Percentiles rank a stretch among this genome's conserved stretches.
Evolutionary conservation across 2,888 invertebrate species (phyloP).

Genomic region (Nomada fabriciana): DNA sequence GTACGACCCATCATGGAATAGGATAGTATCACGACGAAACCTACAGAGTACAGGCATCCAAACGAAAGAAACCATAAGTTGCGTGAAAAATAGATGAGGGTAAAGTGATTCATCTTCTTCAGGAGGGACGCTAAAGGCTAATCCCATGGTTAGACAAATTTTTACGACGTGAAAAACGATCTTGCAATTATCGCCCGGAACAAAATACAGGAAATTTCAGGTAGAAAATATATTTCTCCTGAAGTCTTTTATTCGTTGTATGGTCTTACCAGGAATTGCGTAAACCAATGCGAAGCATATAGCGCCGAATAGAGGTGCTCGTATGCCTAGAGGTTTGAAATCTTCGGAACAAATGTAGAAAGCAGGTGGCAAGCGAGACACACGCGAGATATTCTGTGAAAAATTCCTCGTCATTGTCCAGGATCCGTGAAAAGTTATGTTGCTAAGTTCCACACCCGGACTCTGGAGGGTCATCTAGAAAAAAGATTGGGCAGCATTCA

Average conservation of each 20-base stretch:
- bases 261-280: slow-evolving; percentile 88
- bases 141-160: neutral
- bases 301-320: slow-evolving; percentile 87
- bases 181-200: neutral
- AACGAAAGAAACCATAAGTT: neutral
- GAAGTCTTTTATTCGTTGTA: too few species aligned
- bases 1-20: slow-evolving; percentile 90
- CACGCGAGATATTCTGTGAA: slow-evolving; percentile 36
- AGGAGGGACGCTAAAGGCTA: neutral
- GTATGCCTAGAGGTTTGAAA: slow-evolving; percentile 86
- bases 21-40: slow-evolving; percentile 88
- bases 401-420: slow-evolving; percentile 57
- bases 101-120: slow-evolving; percentile 10
- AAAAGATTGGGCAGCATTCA: slow-evolving; percentile 18
- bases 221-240: too few species aligned
- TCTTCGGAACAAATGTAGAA: slow-evolving; percentile 88
- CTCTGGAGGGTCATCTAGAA: slow-evolving; percentile 74
- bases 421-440: slow-evolving; percentile 68
- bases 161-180: neutral
- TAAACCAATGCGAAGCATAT: slow-evolving; percentile 91
- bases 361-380: slow-evolving; percentile 73
- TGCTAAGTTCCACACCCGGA: slow-evolving; percentile 65
- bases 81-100: neutral
- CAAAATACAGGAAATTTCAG: neutral
- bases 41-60: slow-evolving; percentile 82